A percentile compares a stretch with the other conserved stretches of the same genome.
Conservation (phyloP, 2,113 vertebrate species). For the Oxyruncus cristatus region DNA sequence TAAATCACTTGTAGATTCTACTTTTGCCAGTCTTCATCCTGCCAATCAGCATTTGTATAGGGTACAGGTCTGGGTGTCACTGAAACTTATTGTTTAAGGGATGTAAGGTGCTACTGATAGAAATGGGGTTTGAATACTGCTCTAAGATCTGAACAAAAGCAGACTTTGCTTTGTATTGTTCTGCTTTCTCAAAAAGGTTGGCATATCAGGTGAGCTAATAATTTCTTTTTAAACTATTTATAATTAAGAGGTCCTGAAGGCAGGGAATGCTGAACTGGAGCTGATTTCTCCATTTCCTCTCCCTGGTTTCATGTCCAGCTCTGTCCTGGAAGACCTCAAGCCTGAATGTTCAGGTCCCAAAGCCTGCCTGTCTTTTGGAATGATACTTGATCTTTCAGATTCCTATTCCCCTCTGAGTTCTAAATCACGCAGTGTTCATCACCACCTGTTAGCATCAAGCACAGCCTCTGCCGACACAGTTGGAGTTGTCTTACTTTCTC, state of each 20-base stretch:
- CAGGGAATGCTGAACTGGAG: background rate
- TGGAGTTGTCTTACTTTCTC: constrained; percentile 43
- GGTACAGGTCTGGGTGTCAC: background rate
- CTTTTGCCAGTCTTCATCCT: background rate
- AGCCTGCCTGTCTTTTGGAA: constrained; percentile 38
- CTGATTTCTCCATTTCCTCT: background rate
- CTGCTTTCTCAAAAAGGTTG: background rate
- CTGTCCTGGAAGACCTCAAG: background rate
- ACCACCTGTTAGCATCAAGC: constrained; percentile 39
- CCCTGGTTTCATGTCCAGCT: background rate
- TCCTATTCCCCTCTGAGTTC: background rate
- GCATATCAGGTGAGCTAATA: background rate
- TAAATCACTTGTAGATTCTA: background rate
- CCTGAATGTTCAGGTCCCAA: background rate
- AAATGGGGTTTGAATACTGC: background rate
- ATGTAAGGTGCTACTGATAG: background rate
- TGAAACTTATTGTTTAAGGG: background rate
- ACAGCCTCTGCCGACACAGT: constrained; percentile 29
- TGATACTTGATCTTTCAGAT: constrained; percentile 46
- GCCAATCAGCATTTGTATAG: background rate
- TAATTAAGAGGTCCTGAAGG: background rate
- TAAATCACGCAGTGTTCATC: background rate
- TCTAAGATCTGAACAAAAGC: background rate
- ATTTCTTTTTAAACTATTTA: background rate
- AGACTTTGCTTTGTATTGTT: background rate